Evolutionary conservation across 2,797 vertebrate species (phyloP).

Genomic region (Esox masquinongy): DNA sequence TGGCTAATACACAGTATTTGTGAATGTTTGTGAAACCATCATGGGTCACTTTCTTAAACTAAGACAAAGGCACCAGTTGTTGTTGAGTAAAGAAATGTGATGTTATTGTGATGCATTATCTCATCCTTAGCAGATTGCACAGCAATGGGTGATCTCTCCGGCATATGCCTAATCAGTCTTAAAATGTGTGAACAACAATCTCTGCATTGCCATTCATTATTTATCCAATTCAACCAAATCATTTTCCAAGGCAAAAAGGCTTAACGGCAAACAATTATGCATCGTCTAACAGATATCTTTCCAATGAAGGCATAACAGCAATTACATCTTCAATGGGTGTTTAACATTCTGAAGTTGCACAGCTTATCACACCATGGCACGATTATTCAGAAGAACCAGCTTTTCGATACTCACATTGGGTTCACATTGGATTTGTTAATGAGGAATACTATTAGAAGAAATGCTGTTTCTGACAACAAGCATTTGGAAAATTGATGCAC

Average conservation of each 20-base stretch:
- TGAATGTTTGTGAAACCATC: background rate
- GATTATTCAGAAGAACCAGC: conserved; percentile 30
- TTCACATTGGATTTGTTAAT: conserved; percentile 37
- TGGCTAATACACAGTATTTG: too few species aligned
- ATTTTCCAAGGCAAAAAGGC: conserved; percentile 22
- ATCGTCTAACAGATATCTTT: conserved; percentile 33
- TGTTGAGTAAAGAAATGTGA: background rate
- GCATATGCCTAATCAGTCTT: background rate
- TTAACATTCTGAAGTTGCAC: conserved; percentile 36
- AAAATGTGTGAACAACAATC: background rate
- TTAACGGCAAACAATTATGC: conserved; percentile 33
- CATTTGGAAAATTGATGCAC: background rate
- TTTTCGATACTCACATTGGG: conserved; percentile 32
- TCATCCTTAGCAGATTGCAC: background rate
- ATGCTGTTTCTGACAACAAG: background rate
- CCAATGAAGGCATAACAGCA: conserved; percentile 35
- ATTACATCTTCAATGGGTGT: conserved; percentile 45
- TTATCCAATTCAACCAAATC: conserved; percentile 20
- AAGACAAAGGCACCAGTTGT: background rate
- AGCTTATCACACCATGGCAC: conserved; percentile 40
- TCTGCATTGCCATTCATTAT: conserved; percentile 13
- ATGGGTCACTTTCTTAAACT: background rate
- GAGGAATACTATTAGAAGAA: conserved; percentile 30
- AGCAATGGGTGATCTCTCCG: background rate
- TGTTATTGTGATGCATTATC: background rate